Base-by-base conservation (phyloP, 2,797 vertebrate species). In the Scleropages formosus region DNA sequence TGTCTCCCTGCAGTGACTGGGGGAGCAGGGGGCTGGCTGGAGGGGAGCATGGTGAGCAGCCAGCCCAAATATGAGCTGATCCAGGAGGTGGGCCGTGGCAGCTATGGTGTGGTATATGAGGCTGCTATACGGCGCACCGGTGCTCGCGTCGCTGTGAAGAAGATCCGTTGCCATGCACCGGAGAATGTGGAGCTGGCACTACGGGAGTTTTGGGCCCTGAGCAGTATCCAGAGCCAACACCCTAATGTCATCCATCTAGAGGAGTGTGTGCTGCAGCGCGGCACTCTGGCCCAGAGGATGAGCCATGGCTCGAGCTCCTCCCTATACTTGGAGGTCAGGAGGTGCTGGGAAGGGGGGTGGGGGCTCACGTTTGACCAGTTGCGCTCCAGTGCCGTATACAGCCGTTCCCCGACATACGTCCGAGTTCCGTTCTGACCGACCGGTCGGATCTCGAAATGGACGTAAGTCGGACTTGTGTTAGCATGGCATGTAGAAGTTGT, bases 51-150 rank as follows among this genome's bases (percentile, higher is more conserved):
- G 97, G 95, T 98, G 93, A 97, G 96, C 94, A 97, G 96, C 90
- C 96, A 98, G 91, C 95, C 97, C 86, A 99, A 98, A 89, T 98
- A 99, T 92, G 95, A 98, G 90, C 93, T 99, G 92, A 95, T 99
- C 91, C 95, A 96, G 93, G 96, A 98, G 94, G 96, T 99, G 92
- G 97, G 97, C 78, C 95, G 95, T 78, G 97, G 97, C 88, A 98
- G 96, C 90, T 99, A 97, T 82, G 97, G 97, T 79, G 95, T 99
- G 88, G 97, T 99, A 72, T 99, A 98, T 87, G 97, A 99, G 91
- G 97, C 96, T 12, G 89, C 92, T 79, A 94, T 95, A 82, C 95
- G 93, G 85, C 94, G 94, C 80, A 96, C 94, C 0, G 93, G 95
- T 26, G 94, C 92, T 56, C 94, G 94, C 15, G 94, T 98, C 69